Evolutionary conservation across 2,888 invertebrate species (phyloP).

Genomic region (Limenitis arthemis): DNA sequence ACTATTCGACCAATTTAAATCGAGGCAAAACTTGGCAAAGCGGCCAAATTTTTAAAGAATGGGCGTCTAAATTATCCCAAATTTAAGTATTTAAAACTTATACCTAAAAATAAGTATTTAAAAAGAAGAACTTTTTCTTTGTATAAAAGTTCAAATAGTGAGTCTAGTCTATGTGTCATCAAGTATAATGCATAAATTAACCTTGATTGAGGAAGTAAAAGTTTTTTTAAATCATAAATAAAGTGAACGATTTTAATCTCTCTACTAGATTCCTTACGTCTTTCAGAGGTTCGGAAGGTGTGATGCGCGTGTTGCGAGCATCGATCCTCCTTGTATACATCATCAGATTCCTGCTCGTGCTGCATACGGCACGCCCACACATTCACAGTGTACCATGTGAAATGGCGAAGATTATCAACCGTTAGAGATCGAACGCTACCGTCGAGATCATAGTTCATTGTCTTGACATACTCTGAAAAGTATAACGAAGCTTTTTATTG

Average conservation of each 20-base stretch:
- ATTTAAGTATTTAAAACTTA: too few species aligned
- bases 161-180: too few species aligned
- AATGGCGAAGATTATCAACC: slow-evolving; percentile 77
- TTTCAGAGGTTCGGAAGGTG: slow-evolving; percentile 52
- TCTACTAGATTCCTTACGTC: slow-evolving; percentile 33
- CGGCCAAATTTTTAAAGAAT: too few species aligned
- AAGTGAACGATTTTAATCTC: neutral
- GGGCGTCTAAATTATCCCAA: too few species aligned
- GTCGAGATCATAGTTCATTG: slow-evolving; percentile 59
- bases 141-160: too few species aligned
- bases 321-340: slow-evolving; percentile 45
- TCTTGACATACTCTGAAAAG: slow-evolving; percentile 41
- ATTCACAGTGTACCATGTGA: slow-evolving; percentile 81
- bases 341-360: slow-evolving; percentile 65
- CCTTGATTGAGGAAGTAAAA: too few species aligned
- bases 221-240: too few species aligned
- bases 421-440: slow-evolving; percentile 52
- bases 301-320: slow-evolving; percentile 65
- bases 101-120: too few species aligned
- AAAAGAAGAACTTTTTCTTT: too few species aligned
- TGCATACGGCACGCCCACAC: slow-evolving; percentile 84
- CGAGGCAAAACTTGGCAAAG: too few species aligned
- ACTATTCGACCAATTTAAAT: neutral
- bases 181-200: too few species aligned
- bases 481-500: neutral